Conservation (phyloP, 2,888 invertebrate genomes). For the Dynastes grantii region DNA sequence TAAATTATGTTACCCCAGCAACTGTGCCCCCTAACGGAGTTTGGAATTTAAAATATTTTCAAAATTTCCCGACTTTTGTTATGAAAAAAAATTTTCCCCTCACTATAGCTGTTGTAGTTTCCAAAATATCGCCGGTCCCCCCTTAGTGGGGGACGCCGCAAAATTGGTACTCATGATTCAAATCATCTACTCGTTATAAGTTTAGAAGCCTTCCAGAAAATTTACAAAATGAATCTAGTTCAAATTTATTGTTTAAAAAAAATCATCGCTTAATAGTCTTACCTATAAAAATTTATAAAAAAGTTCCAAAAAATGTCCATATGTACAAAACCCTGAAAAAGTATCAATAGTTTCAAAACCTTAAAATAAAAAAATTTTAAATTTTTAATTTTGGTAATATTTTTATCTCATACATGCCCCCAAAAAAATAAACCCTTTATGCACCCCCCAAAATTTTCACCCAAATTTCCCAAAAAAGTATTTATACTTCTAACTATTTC, state of each 20-base stretch:
- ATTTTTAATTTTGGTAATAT: slow-evolving; percentile 70
- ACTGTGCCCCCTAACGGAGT: too few species aligned
- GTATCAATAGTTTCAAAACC: slow-evolving; percentile 71
- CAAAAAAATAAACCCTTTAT: slow-evolving; percentile 42
- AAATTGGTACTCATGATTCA: too few species aligned
- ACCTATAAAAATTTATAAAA: slow-evolving; percentile 49
- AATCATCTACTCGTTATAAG: background rate
- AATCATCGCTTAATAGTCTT: background rate
- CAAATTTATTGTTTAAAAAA: too few species aligned
- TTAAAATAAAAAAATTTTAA: slow-evolving; percentile 72
- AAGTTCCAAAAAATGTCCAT: slow-evolving; percentile 48
- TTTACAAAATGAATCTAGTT: background rate
- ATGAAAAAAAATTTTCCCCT: too few species aligned
- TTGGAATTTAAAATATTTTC: too few species aligned
- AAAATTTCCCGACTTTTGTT: too few species aligned
- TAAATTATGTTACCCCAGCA: too few species aligned
- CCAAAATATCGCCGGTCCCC: too few species aligned
- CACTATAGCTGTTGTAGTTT: too few species aligned
- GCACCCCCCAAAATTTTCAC: too few species aligned
- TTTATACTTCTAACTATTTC: slow-evolving; percentile 60
- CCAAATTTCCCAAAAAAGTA: slow-evolving; percentile 64
- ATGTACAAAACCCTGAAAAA: slow-evolving; percentile 60
- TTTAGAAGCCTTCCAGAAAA: background rate
- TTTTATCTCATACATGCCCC: slow-evolving; percentile 70
- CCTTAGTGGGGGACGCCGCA: too few species aligned